A percentile compares a stretch with the other conserved stretches of the same genome.
These are phyloP conservation scores for Nemurella pictetii DNA, from an alignment of 2,888 invertebrate species.

Conservation along the genomic window DNA sequence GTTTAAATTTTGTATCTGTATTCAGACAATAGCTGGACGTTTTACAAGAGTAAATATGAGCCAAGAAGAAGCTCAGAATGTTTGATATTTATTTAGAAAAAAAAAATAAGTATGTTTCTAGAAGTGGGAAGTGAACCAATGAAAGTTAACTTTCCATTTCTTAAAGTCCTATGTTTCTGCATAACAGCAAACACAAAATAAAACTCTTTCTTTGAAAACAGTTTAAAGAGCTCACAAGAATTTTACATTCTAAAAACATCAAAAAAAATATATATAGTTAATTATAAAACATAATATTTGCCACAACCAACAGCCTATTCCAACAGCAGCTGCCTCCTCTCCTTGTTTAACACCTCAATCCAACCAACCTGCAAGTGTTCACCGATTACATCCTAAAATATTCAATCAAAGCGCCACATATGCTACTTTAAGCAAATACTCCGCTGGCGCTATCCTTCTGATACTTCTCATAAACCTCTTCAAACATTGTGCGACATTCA, in stretches of 20 bases:
- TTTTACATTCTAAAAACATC: neutral
- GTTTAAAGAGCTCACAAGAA: neutral
- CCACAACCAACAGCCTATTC: neutral
- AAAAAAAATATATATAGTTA: neutral
- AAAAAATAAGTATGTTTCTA: neutral
- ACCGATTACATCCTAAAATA: neutral
- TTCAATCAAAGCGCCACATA: neutral
- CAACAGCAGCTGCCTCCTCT: neutral
- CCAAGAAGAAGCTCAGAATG: neutral
- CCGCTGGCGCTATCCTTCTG: neutral
- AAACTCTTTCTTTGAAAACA: neutral
- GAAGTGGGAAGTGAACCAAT: neutral
- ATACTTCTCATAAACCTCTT: constrained; percentile 65
- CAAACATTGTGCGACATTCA: constrained; percentile 81
- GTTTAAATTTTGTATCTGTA: no score
- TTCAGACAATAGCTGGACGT: neutral
- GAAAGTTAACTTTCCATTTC: neutral
- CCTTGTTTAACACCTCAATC: neutral
- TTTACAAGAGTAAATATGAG: neutral
- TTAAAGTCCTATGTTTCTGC: no score
- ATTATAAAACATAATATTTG: neutral
- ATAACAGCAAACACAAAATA: neutral
- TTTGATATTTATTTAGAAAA: neutral
- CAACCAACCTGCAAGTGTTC: neutral
- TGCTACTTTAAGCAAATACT: neutral